Evolutionary conservation across 1,140 invertebrate species (phyloP).

Genomic region (Mycetomoellerius zeteki): DNA sequence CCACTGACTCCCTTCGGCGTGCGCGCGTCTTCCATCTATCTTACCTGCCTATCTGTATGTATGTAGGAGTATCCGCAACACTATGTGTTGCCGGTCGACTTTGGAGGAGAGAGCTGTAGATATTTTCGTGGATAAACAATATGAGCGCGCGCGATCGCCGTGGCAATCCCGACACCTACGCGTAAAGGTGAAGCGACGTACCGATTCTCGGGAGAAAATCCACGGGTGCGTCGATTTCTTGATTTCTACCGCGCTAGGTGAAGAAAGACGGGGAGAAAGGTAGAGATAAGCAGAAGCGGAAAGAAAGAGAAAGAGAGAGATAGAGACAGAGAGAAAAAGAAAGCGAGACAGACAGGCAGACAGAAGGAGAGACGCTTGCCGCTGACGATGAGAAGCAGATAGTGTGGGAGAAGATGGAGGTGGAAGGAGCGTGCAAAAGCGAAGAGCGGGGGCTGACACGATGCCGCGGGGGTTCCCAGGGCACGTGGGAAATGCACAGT

Average conservation of each 20-base stretch:
- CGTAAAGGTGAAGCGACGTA: conserved; percentile 54
- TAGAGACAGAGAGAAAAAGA: conserved; percentile 48
- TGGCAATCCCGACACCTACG: conserved; percentile 59
- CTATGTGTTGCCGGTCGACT: conserved; percentile 21
- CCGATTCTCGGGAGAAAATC: conserved; percentile 65
- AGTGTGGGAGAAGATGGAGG: conserved; percentile 72
- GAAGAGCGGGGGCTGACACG: conserved; percentile 83
- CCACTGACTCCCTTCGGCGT: conserved; percentile 35
- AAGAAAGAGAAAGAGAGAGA: conserved; percentile 29
- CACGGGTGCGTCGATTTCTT: conserved; percentile 63
- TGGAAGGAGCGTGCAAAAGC: conserved; percentile 77
- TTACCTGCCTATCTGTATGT: neutral
- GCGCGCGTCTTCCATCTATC: neutral
- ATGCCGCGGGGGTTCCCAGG: conserved; percentile 87
- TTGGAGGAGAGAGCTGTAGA: neutral
- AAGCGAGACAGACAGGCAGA: conserved; percentile 20
- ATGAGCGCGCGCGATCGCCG: conserved; percentile 38
- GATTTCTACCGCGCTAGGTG: conserved; percentile 37
- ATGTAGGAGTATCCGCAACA: neutral
- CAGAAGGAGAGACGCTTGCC: conserved; percentile 41
- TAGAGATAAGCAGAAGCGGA: conserved; percentile 7
- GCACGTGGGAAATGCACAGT: conserved; percentile 88
- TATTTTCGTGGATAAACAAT: conserved; percentile 42
- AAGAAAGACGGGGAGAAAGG: conserved; percentile 17
- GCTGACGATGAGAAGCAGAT: conserved; percentile 68